Evolutionary conservation across 2,797 vertebrate genomes (phyloP).

Genomic region (Botia kubotai): DNA sequence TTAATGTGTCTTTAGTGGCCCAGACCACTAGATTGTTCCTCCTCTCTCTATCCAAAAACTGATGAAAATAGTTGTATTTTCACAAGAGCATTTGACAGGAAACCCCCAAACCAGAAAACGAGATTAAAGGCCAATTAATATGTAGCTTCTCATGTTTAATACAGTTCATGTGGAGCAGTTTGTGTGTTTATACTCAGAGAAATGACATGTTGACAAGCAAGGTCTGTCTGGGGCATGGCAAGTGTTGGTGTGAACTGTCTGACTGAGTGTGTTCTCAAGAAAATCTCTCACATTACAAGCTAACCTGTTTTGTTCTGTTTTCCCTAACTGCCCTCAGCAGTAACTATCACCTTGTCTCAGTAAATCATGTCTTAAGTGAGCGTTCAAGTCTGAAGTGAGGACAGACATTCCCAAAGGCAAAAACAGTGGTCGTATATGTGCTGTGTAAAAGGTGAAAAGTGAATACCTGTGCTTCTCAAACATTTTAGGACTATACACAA

Average conservation of each 20-base stretch:
- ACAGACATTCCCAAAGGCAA: background rate
- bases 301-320: constrained; percentile 52
- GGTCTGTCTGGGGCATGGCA: constrained; percentile 54
- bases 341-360: constrained; percentile 36
- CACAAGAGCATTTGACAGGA: background rate
- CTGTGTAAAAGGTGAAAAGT: background rate
- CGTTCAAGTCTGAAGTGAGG: constrained; percentile 18
- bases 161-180: constrained; percentile 43
- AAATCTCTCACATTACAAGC: constrained; percentile 71
- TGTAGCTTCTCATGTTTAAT: constrained; percentile 4
- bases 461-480: background rate
- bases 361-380: constrained; percentile 24
- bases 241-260: background rate
- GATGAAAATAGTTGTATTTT: background rate
- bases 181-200: constrained; percentile 57
- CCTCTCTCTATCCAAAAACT: background rate
- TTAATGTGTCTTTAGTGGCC: background rate
- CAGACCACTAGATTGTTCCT: background rate
- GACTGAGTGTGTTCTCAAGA: constrained; percentile 62
- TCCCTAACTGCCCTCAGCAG: constrained; percentile 1
- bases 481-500: no score
- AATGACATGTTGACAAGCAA: constrained; percentile 55
- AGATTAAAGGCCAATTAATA: constrained; percentile 2
- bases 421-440: background rate
- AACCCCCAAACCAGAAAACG: background rate